Base-by-base conservation (phyloP, 2,113 vertebrate species). In the Todiramphus saurophagus region DNA sequence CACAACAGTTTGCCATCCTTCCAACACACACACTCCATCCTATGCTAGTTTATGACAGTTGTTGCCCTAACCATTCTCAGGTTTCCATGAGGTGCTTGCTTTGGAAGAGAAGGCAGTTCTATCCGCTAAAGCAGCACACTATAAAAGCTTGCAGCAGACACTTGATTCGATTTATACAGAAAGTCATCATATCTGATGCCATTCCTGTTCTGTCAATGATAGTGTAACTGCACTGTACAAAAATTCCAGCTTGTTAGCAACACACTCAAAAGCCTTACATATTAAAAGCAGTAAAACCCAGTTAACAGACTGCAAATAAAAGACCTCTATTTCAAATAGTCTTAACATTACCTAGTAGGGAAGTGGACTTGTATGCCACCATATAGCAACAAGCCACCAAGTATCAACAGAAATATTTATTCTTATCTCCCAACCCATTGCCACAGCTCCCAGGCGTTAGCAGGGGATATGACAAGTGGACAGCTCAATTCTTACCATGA, bases 101-200 rank as follows among this genome's bases (percentile, higher is more conserved):
- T 62, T 35, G 15, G 19, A 79, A 75, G 12, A 51, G n/a, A 30
- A 27, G 25, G 35, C 31, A 56, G 50, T 23, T 43, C 37, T 25
- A 53, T 16, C 27, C 79, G 77, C 39, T 37, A 9, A 43, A 66
- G 51, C 8, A 72, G 20, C 68, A 62, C 11, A n/a, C 44, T 21
- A 1, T 44, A 24, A 69, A 27, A 62, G 44, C 48, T n/a, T 33
- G 14, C 66, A 86, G 37, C 60, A 69, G 21, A 41, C 15, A 19
- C 30, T 78, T 55, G 15, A 39, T 28, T 56, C 5, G 13, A 67
- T 41, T 56, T 12, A 66, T 8, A n/a, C 25, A 37, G 50, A n/a
- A 64, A 43, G 31, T 8, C 37, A 44, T 13, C 3, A 4, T 0
- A 5, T 7, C 23, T 19, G 1, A 0, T 30, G 35, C n/a, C 55